phyloP scores from a whole-genome alignment of 2,797 vertebrate species.

The Helostoma temminkii region DNA sequence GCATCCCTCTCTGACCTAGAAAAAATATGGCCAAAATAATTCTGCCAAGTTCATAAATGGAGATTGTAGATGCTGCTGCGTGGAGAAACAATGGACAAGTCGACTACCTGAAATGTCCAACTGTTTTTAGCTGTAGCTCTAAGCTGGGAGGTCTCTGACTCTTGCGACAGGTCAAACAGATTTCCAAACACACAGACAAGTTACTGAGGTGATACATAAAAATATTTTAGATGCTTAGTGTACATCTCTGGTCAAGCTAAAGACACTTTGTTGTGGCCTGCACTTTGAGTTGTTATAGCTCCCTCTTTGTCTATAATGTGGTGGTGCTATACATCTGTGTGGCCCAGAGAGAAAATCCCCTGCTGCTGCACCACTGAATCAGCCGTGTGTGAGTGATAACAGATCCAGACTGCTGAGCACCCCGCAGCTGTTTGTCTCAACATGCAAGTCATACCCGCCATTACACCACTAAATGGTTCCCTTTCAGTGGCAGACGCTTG shows the following conservation, averaged over 20 bases:
- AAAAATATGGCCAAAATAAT: slow-evolving; percentile 63
- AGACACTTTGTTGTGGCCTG: slow-evolving; percentile 38
- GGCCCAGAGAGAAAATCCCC: slow-evolving; percentile 60
- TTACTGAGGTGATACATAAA: slow-evolving; percentile 35
- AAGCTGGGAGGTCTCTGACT: slow-evolving; percentile 34
- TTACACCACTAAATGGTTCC: slow-evolving; percentile 80
- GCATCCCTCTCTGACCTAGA: slow-evolving; percentile 61
- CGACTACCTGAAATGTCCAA: slow-evolving; percentile 52
- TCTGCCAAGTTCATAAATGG: slow-evolving; percentile 74
- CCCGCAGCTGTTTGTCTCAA: slow-evolving; percentile 84
- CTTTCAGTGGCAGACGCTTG: slow-evolving; percentile 79
- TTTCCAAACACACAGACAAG: slow-evolving; percentile 36
- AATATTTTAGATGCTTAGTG: slow-evolving; percentile 35
- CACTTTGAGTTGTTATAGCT: slow-evolving; percentile 48
- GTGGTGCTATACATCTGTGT: slow-evolving; percentile 63
- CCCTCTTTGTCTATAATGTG: slow-evolving; percentile 61
- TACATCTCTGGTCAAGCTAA: slow-evolving; percentile 43
- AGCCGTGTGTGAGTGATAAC: slow-evolving; percentile 78
- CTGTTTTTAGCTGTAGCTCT: slow-evolving; percentile 54
- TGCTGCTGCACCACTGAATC: slow-evolving; percentile 72
- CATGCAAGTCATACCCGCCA: slow-evolving; percentile 82
- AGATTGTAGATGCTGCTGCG: slow-evolving; percentile 61
- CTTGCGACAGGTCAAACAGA: slow-evolving; percentile 38
- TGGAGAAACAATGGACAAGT: slow-evolving; percentile 61
- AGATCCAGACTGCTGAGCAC: slow-evolving; percentile 80